Percentiles rank a stretch among this genome's conserved stretches.
phyloP scores from a whole-genome alignment of 1,140 invertebrate species.

The Pemphigus obesinymphae region DNA sequence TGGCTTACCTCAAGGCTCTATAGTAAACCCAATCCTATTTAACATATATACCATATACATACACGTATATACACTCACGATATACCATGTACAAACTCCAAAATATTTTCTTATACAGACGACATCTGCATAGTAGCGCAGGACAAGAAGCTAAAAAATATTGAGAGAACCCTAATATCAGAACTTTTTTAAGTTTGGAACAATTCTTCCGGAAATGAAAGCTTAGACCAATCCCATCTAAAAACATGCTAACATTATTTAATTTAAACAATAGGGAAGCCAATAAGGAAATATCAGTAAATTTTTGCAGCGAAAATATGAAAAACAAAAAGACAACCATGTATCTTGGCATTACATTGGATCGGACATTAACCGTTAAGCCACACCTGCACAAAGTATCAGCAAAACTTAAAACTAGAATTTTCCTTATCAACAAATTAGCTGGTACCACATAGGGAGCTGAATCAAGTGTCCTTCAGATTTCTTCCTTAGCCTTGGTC shows the following conservation, averaged over 20 bases:
- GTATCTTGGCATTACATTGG: conserved; percentile 29
- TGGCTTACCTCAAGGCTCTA: conserved; percentile 3
- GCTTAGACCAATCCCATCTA: neutral
- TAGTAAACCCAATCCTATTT: conserved; percentile 6
- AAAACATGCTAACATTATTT: neutral
- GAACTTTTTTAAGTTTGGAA: neutral
- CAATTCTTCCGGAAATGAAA: neutral
- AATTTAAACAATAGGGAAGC: neutral
- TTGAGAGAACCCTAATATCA: neutral
- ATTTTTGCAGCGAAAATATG: neutral
- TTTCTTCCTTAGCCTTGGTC: neutral
- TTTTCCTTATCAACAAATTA: conserved; percentile 32
- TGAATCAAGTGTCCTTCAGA: neutral
- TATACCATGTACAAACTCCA: neutral
- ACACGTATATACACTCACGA: too few species aligned
- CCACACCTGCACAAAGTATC: conserved; percentile 14
- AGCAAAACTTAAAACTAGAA: conserved; percentile 40
- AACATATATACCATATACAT: conserved; percentile 18
- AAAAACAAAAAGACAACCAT: neutral
- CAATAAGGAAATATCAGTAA: neutral
- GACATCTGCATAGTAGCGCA: neutral
- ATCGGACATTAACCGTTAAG: conserved; percentile 3
- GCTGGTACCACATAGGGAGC: conserved; percentile 12
- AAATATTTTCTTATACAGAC: conserved; percentile 8
- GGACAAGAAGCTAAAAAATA: neutral